phyloP scores from a whole-genome alignment of 92 coral and sea anemone species.

The Siderastrea radians region DNA sequence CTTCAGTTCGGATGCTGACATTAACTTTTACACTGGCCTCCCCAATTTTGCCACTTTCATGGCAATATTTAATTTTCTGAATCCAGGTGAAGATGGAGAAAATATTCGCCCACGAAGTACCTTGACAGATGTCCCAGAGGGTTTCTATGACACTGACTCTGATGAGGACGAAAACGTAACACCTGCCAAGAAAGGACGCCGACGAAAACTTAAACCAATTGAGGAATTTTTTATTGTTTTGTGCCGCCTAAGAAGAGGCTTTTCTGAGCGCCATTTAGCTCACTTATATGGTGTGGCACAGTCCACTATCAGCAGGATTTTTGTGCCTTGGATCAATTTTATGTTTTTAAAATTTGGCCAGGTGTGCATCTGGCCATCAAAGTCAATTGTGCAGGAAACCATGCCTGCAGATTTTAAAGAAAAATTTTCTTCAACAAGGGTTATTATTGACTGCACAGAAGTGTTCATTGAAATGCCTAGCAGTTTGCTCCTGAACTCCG shows the following conservation, averaged over 20 bases:
- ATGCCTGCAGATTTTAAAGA: too few species aligned
- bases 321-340: constrained; percentile 60
- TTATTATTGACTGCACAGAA: too few species aligned
- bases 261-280: constrained; percentile 56
- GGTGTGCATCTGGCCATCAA: constrained; percentile 53
- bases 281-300: constrained; percentile 70
- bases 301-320: constrained; percentile 62
- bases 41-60: constrained; percentile 23
- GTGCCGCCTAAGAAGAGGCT: constrained; percentile 61
- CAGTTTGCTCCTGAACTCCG: constrained; percentile 49
- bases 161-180: constrained; percentile 16
- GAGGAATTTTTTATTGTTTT: constrained; percentile 61
- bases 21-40: constrained; percentile 32
- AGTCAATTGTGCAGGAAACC: neutral
- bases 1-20: constrained; percentile 52
- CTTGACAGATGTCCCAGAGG: constrained; percentile 51
- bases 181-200: constrained; percentile 49
- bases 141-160: constrained; percentile 42
- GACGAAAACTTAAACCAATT: constrained; percentile 15
- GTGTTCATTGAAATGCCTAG: constrained; percentile 28
- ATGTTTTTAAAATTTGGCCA: constrained; percentile 57
- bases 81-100: constrained; percentile 43
- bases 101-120: constrained; percentile 38
- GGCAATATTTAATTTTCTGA: constrained; percentile 26
- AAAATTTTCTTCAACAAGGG: too few species aligned